Evolutionary conservation across 2,888 invertebrate genomes (phyloP).

Genomic region (Furcula furcula): DNA sequence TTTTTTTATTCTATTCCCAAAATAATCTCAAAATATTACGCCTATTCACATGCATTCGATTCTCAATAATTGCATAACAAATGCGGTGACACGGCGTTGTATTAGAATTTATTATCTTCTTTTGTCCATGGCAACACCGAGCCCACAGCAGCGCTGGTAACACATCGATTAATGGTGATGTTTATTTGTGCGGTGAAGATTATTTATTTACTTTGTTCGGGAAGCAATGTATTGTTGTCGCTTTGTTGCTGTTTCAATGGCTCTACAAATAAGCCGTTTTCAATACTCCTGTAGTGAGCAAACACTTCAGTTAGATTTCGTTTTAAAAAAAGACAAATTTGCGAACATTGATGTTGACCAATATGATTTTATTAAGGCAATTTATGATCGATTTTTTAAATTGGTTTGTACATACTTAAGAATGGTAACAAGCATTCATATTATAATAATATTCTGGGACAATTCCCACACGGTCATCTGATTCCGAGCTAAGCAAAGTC

Average conservation of each 20-base stretch:
- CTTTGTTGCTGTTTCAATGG: constrained; percentile 47
- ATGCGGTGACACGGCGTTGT: constrained; percentile 67
- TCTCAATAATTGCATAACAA: constrained; percentile 74
- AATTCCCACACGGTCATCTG: too few relatives aligned
- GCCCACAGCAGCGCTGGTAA: constrained; percentile 50
- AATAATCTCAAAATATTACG: constrained; percentile 32
- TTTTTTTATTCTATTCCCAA: too few relatives aligned
- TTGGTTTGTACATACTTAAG: too few relatives aligned
- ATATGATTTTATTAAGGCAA: too few relatives aligned
- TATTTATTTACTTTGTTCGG: constrained; percentile 57
- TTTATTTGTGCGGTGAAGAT: constrained; percentile 58
- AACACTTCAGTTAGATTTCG: constrained; percentile 23
- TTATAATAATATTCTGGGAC: too few relatives aligned
- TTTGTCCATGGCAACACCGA: constrained; percentile 52
- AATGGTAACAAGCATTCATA: too few relatives aligned
- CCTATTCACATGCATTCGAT: constrained; percentile 44
- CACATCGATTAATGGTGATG: constrained; percentile 54
- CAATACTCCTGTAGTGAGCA: constrained; percentile 30
- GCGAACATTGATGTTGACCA: too few relatives aligned
- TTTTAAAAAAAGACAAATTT: constrained; percentile 20
- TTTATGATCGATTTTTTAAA: too few relatives aligned
- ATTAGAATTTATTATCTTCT: constrained; percentile 70
- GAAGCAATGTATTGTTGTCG: constrained; percentile 37
- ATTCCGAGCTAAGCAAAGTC: too few relatives aligned
- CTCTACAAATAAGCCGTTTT: constrained; percentile 41